phyloP scores from a whole-genome alignment of 1,140 invertebrate species.

The Listronotus oregonensis region DNA sequence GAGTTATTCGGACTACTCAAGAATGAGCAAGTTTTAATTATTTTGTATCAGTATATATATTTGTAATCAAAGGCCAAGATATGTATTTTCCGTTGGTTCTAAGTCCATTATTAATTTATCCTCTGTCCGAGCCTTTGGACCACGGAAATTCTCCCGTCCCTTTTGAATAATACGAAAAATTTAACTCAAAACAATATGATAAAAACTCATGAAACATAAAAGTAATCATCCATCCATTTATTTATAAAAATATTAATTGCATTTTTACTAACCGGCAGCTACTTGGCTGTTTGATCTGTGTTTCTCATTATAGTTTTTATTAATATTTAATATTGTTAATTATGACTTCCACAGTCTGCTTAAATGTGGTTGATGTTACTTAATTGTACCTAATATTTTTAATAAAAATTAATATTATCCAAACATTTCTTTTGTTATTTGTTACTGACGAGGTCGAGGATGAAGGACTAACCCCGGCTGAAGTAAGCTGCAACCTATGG shows the following conservation, averaged over 20 bases:
- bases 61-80: slow-evolving; percentile 12
- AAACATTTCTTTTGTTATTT: neutral
- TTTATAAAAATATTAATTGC: slow-evolving; percentile 23
- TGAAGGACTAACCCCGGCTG: too few relatives aligned
- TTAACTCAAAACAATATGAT: slow-evolving; percentile 22
- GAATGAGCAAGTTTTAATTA: neutral
- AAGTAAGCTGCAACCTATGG: too few relatives aligned
- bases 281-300: slow-evolving; percentile 15
- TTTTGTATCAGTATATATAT: neutral
- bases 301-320: slow-evolving; percentile 38
- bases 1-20: too few relatives aligned
- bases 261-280: slow-evolving; percentile 23
- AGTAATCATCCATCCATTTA: slow-evolving; percentile 37
- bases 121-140: slow-evolving; percentile 51
- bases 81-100: slow-evolving; percentile 48
- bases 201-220: slow-evolving; percentile 17
- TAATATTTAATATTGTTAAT: slow-evolving; percentile 39
- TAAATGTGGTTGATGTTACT: slow-evolving; percentile 50
- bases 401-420: slow-evolving; percentile 45
- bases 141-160: slow-evolving; percentile 51
- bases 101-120: slow-evolving; percentile 42
- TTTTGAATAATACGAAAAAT: slow-evolving; percentile 20
- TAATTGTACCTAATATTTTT: slow-evolving; percentile 53
- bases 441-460: too few relatives aligned
- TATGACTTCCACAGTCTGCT: slow-evolving; percentile 40